These are phyloP conservation scores for Brachyalestes nurse DNA, from an alignment of 2,797 vertebrate species.

Conservation along the genomic window DNA sequence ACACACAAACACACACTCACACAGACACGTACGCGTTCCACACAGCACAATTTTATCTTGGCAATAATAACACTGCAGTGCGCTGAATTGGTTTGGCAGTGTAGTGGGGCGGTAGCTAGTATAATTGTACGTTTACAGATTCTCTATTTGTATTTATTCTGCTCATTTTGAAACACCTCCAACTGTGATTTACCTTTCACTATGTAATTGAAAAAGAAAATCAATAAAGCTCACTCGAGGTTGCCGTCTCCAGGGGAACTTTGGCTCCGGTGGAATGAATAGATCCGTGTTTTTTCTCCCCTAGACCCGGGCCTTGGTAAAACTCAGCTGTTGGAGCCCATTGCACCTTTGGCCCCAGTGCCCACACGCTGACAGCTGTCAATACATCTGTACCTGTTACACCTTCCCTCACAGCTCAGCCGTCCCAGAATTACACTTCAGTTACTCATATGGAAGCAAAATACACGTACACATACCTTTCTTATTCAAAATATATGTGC, in stretches of 20 bases:
- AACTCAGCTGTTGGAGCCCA: neutral
- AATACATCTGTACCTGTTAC: neutral
- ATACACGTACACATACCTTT: neutral
- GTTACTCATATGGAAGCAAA: neutral
- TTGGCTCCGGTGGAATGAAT: constrained; percentile 57
- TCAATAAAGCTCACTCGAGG: constrained; percentile 64
- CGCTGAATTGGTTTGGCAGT: constrained; percentile 56
- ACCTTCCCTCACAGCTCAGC: neutral
- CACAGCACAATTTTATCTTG: constrained; percentile 63
- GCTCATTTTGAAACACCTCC: constrained; percentile 66
- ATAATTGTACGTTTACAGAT: constrained; percentile 43
- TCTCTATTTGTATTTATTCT: constrained; percentile 69
- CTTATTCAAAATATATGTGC: too few species aligned
- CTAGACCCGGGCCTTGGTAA: neutral
- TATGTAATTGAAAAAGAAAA: constrained; percentile 77
- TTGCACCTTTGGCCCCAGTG: neutral
- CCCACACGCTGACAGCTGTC: constrained; percentile 4
- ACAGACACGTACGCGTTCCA: constrained; percentile 60
- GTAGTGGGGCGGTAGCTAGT: constrained; percentile 32
- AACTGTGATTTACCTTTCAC: constrained; percentile 72
- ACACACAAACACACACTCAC: too few species aligned
- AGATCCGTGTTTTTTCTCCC: constrained; percentile 27
- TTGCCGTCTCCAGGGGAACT: constrained; percentile 48
- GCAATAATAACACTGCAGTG: constrained; percentile 70
- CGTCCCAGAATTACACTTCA: neutral